phyloP scores from a whole-genome alignment of 2,113 vertebrate species.

The Malurus alboscapulatus region DNA sequence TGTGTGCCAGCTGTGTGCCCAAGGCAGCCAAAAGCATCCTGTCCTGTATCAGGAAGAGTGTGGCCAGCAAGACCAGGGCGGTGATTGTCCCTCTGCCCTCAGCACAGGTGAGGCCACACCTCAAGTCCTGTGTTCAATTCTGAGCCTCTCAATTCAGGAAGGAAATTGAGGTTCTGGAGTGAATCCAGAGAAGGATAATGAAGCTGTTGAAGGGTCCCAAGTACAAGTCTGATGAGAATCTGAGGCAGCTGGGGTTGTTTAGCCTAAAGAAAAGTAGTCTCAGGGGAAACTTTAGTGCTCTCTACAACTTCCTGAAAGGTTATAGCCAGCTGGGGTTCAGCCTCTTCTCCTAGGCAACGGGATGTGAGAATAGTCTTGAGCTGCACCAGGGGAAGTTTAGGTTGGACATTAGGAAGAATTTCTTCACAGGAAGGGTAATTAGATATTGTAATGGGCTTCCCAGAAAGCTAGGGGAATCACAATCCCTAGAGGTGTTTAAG shows the following conservation, averaged over 20 bases:
- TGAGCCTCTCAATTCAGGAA: background rate
- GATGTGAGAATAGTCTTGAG: background rate
- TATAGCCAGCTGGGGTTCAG: background rate
- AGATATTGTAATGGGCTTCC: background rate
- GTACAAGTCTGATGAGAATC: background rate
- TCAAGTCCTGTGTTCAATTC: rapidly evolving
- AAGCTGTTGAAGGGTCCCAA: background rate
- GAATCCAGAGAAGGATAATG: background rate
- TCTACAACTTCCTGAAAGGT: background rate
- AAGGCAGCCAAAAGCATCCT: background rate
- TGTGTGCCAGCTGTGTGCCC: background rate
- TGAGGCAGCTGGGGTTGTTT: background rate
- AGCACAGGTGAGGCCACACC: background rate
- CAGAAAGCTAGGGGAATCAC: background rate
- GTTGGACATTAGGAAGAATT: background rate
- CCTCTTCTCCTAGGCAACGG: background rate
- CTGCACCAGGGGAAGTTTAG: background rate
- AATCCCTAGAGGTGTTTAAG: background rate
- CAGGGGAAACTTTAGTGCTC: background rate
- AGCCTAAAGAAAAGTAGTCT: background rate
- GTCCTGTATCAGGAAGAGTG: background rate
- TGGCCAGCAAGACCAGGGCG: background rate
- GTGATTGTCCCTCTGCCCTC: rapidly evolving
- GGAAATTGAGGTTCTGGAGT: background rate
- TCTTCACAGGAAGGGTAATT: background rate